These are phyloP conservation scores for Platichthys stellatus DNA, from an alignment of 2,113 vertebrate genomes.

Conservation along the genomic window DNA sequence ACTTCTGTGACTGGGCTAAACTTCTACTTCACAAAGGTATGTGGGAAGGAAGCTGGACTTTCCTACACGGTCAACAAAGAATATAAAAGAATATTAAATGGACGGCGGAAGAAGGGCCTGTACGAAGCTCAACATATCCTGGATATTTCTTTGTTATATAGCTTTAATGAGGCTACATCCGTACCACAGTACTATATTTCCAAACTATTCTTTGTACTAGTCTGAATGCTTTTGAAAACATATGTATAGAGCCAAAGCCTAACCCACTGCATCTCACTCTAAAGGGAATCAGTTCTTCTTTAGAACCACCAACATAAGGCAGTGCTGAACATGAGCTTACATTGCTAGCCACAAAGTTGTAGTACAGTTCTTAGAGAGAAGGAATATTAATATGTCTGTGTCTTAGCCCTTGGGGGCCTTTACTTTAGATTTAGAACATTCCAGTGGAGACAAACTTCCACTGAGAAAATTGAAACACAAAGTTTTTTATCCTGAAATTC, in stretches of 20 bases:
- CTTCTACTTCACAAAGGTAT: neutral
- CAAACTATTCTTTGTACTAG: too few species aligned
- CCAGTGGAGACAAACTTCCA: neutral
- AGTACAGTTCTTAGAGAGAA: neutral
- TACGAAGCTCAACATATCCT: too few species aligned
- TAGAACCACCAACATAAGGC: neutral
- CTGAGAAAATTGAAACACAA: conserved; percentile 14
- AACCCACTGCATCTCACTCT: too few species aligned
- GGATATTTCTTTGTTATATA: too few species aligned
- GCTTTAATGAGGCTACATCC: too few species aligned
- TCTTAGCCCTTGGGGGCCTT: neutral
- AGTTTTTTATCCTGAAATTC: neutral
- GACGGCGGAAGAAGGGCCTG: neutral
- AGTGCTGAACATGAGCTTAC: neutral
- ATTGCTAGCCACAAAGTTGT: neutral
- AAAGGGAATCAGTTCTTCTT: neutral
- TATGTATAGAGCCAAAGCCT: too few species aligned
- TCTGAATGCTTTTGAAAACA: too few species aligned
- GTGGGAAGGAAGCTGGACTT: neutral
- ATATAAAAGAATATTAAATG: neutral
- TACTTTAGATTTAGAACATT: conserved; percentile 1
- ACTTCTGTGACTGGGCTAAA: neutral
- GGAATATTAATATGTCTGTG: neutral
- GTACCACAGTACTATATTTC: too few species aligned
- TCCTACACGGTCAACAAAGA: neutral